Evolutionary conservation across 1,140 invertebrate genomes (phyloP).

Genomic region (Samia ricini): DNA sequence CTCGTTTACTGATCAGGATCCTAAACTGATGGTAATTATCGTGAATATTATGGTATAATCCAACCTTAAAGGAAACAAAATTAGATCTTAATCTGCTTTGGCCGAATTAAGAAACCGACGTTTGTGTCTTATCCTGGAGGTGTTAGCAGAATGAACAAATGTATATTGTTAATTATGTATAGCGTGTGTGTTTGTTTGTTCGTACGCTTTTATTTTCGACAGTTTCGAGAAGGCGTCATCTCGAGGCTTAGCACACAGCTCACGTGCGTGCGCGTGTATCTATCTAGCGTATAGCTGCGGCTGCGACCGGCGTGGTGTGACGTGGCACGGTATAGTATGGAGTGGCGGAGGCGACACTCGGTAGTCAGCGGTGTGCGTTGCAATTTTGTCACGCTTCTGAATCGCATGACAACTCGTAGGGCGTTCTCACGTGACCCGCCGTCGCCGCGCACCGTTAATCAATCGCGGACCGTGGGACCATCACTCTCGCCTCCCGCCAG

Average conservation of each 20-base stretch:
- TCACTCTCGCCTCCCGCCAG: constrained; percentile 28
- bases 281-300: neutral
- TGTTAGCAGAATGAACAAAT: too few species aligned
- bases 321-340: neutral
- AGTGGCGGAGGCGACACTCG: neutral
- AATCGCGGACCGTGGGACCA: constrained; percentile 55
- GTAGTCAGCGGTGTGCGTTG: constrained; percentile 9
- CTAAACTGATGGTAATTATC: too few species aligned
- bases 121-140: too few species aligned
- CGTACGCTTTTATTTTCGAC: neutral
- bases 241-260: neutral
- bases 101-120: too few species aligned
- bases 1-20: too few species aligned
- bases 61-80: too few species aligned
- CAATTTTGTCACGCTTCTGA: constrained; percentile 52
- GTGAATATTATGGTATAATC: too few species aligned
- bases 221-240: neutral
- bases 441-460: constrained; percentile 60
- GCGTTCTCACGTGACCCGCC: constrained; percentile 42
- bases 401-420: constrained; percentile 37
- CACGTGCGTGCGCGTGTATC: neutral
- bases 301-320: neutral
- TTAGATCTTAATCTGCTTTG: too few species aligned
- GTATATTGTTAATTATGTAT: too few species aligned
- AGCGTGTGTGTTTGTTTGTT: neutral